These are phyloP conservation scores for Acanthochromis polyacanthus DNA, from an alignment of 2,113 vertebrate genomes.

Conservation along the genomic window DNA sequence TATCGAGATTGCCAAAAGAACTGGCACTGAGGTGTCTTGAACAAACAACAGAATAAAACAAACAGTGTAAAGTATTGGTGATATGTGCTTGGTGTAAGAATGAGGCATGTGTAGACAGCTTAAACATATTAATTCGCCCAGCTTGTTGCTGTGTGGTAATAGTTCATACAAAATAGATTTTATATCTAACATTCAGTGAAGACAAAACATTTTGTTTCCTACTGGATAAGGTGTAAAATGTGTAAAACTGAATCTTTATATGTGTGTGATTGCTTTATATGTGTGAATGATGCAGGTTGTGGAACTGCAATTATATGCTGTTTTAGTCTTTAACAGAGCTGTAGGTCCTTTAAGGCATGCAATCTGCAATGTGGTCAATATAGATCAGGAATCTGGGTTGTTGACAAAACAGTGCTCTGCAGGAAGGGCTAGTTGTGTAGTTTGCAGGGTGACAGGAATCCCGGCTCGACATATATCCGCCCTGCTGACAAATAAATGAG, in stretches of 20 bases:
- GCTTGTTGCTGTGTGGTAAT: background rate
- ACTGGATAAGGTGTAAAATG: no score
- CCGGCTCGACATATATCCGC: constrained; percentile 38
- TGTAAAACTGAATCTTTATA: no score
- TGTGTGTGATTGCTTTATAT: background rate
- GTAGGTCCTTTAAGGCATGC: constrained; percentile 1
- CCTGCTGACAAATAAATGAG: constrained; percentile 66
- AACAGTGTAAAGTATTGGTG: background rate
- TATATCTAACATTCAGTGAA: no score
- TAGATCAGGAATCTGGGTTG: constrained; percentile 13
- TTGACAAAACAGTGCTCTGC: constrained; percentile 19
- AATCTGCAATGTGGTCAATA: background rate
- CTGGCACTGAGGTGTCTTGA: constrained; percentile 13
- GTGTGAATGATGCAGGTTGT: background rate
- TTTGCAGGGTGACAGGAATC: constrained; percentile 37
- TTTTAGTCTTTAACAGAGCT: background rate
- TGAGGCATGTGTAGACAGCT: background rate
- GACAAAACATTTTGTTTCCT: no score
- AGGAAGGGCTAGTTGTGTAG: constrained; percentile 8
- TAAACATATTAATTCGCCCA: background rate
- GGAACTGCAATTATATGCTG: background rate
- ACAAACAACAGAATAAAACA: constrained; percentile 21
- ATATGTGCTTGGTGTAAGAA: constrained; percentile 7
- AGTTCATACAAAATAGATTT: background rate
- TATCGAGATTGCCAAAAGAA: constrained; percentile 24